Percentiles rank a stretch among this genome's conserved stretches.
phyloP scores from a whole-genome alignment of 1,140 invertebrate species.

The Camponotus floridanus region DNA sequence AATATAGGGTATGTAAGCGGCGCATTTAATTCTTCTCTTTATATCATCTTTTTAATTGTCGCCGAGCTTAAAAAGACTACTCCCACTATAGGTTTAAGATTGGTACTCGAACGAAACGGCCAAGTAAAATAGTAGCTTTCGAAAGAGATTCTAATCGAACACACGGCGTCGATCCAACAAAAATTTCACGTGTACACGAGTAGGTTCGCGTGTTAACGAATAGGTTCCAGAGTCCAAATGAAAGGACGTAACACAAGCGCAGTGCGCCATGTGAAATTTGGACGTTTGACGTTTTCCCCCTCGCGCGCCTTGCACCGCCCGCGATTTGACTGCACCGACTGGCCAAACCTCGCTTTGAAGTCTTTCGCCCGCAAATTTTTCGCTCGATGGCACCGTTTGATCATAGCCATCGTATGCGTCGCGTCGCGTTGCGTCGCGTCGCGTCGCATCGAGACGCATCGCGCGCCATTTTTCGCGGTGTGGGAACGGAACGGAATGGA shows the following conservation, averaged over 20 bases:
- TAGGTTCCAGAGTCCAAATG: conserved; percentile 51
- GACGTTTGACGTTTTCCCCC: conserved; percentile 52
- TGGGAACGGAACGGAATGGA: background rate
- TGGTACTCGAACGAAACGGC: background rate
- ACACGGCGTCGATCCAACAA: conserved; percentile 39
- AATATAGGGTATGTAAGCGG: background rate
- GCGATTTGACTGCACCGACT: conserved; percentile 50
- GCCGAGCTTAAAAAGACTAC: background rate
- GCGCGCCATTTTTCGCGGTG: conserved; percentile 40
- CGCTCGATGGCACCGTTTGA: conserved; percentile 58
- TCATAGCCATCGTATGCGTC: conserved; percentile 55
- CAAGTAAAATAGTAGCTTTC: conserved; percentile 26
- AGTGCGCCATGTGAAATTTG: conserved; percentile 52
- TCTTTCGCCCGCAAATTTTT: conserved; percentile 61
- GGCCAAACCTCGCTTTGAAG: conserved; percentile 57
- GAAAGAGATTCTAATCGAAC: conserved; percentile 56
- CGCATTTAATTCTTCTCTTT: background rate
- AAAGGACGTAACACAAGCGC: conserved; percentile 51
- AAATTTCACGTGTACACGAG: conserved; percentile 24
- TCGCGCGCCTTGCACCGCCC: conserved; percentile 25
- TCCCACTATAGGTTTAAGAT: conserved; percentile 19
- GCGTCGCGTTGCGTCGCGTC: conserved; percentile 22
- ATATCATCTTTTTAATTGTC: conserved; percentile 4
- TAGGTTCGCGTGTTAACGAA: conserved; percentile 50
- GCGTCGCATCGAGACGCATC: conserved; percentile 4